Conservation (phyloP, 2,888 invertebrate genomes). For the Autographa gamma region DNA sequence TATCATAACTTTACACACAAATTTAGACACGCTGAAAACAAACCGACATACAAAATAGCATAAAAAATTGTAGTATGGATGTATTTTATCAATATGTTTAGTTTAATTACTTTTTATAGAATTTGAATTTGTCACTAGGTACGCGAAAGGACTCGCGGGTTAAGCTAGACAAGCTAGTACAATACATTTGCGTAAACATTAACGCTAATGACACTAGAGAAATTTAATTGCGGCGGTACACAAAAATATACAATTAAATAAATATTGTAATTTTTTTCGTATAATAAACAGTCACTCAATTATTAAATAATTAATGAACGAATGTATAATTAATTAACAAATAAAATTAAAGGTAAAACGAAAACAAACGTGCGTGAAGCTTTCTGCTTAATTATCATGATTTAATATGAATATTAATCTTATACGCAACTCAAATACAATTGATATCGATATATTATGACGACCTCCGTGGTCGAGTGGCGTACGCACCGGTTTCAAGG, state of each 20-base stretch:
- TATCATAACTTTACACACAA: too few relatives aligned
- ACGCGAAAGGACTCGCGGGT: not conserved
- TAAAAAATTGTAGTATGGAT: too few relatives aligned
- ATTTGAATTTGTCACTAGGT: not conserved
- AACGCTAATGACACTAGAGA: not conserved
- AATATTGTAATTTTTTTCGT: not conserved
- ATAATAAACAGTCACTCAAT: not conserved
- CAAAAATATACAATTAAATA: not conserved
- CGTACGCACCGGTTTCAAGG: too few relatives aligned
- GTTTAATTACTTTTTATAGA: not conserved
- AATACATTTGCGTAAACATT: not conserved
- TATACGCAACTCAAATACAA: conserved; percentile 10
- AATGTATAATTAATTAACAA: conserved; percentile 6
- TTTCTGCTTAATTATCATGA: conserved; percentile 11
- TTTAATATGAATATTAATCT: conserved; percentile 13
- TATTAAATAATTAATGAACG: conserved; percentile 5
- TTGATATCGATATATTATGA: conserved; percentile 12
- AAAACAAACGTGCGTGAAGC: not conserved
- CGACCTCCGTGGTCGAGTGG: too few relatives aligned
- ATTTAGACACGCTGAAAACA: too few relatives aligned
- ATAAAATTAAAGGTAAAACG: conserved; percentile 1
- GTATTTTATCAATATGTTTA: too few relatives aligned
- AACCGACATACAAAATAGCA: too few relatives aligned
- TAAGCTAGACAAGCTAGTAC: not conserved
- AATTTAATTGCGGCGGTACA: conserved; percentile 2